Conservation (phyloP, 2,797 vertebrate genomes). For the Delichon dasypus region DNA sequence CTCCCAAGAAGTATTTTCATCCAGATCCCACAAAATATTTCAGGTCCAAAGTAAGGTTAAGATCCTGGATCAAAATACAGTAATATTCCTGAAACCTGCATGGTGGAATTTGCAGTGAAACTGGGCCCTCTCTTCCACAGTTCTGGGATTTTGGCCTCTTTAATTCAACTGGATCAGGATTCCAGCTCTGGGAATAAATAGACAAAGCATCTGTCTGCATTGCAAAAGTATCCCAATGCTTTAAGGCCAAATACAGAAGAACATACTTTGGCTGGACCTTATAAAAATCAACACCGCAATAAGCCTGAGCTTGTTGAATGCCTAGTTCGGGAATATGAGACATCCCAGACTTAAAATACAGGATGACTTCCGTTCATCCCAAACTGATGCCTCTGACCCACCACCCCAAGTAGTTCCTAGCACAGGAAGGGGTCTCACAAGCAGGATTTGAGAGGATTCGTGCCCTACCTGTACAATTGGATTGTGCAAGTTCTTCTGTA, state of each 20-base stretch:
- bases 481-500: slow-evolving; percentile 83
- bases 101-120: background rate
- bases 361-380: background rate
- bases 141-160: background rate
- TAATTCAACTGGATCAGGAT: background rate
- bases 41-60: background rate
- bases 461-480: slow-evolving; percentile 79
- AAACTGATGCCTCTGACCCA: fast-evolving
- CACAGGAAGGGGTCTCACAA: background rate
- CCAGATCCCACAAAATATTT: background rate
- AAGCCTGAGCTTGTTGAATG: background rate
- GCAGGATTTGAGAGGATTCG: background rate
- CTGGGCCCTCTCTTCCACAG: fast-evolving
- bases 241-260: background rate
- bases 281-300: fast-evolving
- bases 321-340: background rate
- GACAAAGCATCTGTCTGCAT: background rate
- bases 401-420: background rate
- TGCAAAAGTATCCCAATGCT: background rate
- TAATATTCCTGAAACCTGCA: background rate
- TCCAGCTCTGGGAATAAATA: background rate
- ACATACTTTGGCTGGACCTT: background rate
- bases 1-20: background rate
- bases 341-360: background rate
- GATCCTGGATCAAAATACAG: background rate